phyloP scores from a whole-genome alignment of 2,113 vertebrate genomes.

The Polypterus bichir region DNA sequence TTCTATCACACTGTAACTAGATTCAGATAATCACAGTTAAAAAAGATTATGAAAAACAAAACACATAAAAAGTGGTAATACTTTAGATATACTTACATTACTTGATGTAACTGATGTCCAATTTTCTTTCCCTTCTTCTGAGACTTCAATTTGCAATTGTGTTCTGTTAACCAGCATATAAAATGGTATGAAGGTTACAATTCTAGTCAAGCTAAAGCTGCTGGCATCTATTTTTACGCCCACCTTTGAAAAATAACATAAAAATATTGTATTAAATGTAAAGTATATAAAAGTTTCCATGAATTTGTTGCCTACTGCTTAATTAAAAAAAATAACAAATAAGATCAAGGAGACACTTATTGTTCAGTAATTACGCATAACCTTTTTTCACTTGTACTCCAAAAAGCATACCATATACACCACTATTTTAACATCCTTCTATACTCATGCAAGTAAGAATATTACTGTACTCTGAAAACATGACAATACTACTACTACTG shows the following conservation, averaged over 20 bases:
- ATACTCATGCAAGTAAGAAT: no score
- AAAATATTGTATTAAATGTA: constrained; percentile 10
- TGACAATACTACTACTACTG: no score
- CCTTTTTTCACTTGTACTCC: no score
- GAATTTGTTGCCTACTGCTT: neutral
- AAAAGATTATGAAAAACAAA: constrained; percentile 22
- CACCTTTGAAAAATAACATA: constrained; percentile 48
- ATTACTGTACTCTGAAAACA: no score
- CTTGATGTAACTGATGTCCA: constrained; percentile 70
- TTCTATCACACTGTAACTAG: no score
- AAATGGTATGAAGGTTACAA: constrained; percentile 90
- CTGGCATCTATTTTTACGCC: constrained; percentile 85
- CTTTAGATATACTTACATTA: constrained; percentile 46
- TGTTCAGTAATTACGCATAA: no score
- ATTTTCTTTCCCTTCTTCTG: constrained; percentile 65
- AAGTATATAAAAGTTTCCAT: neutral
- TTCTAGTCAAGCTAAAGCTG: constrained; percentile 92
- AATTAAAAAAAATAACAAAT: no score
- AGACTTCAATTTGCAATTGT: constrained; percentile 61
- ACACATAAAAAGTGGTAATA: constrained; percentile 16
- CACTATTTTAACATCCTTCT: no score
- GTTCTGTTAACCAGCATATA: constrained; percentile 88
- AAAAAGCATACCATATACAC: no score
- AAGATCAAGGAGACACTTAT: no score
- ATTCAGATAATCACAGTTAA: no score